These are phyloP conservation scores for Hassar affinis DNA, from an alignment of 2,113 vertebrate species.

Conservation along the genomic window DNA sequence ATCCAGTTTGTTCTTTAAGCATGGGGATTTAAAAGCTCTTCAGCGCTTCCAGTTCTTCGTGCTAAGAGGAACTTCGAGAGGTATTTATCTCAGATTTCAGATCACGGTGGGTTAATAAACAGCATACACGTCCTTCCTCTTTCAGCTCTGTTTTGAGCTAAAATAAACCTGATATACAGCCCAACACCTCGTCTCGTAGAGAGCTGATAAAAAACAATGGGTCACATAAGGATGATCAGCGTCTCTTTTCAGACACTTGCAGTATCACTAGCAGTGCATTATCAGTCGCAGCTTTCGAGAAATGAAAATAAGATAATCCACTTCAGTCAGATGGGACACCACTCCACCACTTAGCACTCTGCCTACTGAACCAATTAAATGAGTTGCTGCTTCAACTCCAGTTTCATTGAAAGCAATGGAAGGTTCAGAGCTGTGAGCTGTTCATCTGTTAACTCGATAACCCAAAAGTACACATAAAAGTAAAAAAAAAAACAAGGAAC, in stretches of 20 bases:
- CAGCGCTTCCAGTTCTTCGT: slow-evolving; percentile 46
- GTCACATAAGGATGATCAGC: slow-evolving; percentile 24
- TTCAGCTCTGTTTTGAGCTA: background rate
- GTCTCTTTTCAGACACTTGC: slow-evolving; percentile 26
- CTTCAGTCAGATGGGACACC: slow-evolving; percentile 40
- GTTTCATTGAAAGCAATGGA: slow-evolving; percentile 34
- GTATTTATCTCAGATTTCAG: slow-evolving; percentile 56
- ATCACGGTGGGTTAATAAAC: background rate
- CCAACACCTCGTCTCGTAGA: background rate
- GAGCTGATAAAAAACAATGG: slow-evolving; percentile 10
- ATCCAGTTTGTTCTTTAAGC: slow-evolving; percentile 59
- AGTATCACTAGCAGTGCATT: slow-evolving; percentile 30
- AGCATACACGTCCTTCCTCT: background rate
- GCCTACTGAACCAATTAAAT: slow-evolving; percentile 30
- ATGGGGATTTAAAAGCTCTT: slow-evolving; percentile 59
- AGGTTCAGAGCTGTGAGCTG: slow-evolving; percentile 37
- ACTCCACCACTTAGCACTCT: slow-evolving; percentile 36
- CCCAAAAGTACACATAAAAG: slow-evolving; percentile 27
- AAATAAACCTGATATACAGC: slow-evolving; percentile 4
- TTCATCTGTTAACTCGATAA: slow-evolving; percentile 34
- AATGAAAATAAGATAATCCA: slow-evolving; percentile 49
- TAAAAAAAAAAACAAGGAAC: slow-evolving; percentile 36
- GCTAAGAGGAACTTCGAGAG: slow-evolving; percentile 61
- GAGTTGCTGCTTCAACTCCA: slow-evolving; percentile 33
- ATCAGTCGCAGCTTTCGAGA: slow-evolving; percentile 29